Percentiles rank a stretch among this genome's conserved stretches.
These are phyloP conservation scores for Molossus alvarezi DNA, from an alignment of 2,797 vertebrate genomes.

Conservation along the genomic window DNA sequence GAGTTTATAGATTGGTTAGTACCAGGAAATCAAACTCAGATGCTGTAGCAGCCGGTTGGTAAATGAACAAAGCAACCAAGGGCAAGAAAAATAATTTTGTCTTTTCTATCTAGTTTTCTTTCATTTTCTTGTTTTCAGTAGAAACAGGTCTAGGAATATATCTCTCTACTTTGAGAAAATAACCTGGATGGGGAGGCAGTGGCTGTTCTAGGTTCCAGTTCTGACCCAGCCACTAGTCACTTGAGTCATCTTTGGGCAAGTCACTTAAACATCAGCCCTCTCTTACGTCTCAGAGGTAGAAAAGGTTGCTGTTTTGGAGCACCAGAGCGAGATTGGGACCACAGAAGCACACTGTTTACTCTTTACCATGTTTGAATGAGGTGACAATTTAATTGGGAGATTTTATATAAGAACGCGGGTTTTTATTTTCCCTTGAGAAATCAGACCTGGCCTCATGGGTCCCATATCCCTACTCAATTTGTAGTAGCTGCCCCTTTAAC, in stretches of 20 bases:
- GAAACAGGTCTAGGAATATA: background rate
- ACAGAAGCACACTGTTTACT: background rate
- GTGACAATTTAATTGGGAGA: background rate
- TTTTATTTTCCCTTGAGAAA: slow-evolving; percentile 66
- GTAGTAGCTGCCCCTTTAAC: background rate
- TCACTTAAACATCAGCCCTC: background rate
- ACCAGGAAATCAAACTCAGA: slow-evolving; percentile 78
- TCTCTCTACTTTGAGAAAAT: background rate
- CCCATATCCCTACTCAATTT: background rate
- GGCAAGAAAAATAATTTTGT: slow-evolving; percentile 25
- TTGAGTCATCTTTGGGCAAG: background rate
- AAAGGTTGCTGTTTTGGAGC: background rate
- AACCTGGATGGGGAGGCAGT: background rate
- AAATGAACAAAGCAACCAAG: slow-evolving; percentile 55
- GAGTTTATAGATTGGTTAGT: slow-evolving; percentile 70
- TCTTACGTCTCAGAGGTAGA: background rate
- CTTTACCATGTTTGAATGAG: slow-evolving; percentile 40
- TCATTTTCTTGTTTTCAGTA: slow-evolving; percentile 65
- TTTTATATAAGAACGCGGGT: background rate
- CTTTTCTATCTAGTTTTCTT: slow-evolving; percentile 3
- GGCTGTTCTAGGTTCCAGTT: background rate
- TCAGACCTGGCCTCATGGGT: background rate
- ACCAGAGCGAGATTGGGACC: background rate
- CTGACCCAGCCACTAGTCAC: background rate
- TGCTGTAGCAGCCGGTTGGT: slow-evolving; percentile 35